phyloP scores from a whole-genome alignment of 2,888 invertebrate species.

The Hypsopygia costalis region DNA sequence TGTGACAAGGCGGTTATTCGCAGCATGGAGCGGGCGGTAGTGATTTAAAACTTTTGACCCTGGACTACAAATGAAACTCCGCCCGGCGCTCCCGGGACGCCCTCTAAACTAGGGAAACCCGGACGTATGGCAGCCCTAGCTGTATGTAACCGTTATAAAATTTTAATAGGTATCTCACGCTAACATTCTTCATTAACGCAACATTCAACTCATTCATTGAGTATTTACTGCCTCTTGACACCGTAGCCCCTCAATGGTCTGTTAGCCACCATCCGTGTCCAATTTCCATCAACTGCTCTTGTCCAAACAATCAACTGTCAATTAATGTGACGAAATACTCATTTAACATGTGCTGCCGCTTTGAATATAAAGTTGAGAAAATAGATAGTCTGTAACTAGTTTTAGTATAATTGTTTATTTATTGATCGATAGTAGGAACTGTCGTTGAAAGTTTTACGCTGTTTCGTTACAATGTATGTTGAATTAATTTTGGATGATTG shows the following conservation, averaged over 20 bases:
- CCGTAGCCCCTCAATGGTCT: slow-evolving; percentile 15
- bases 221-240: slow-evolving; percentile 7
- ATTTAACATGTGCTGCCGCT: slow-evolving; percentile 2
- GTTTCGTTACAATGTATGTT: too few relatives aligned
- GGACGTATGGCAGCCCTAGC: too few relatives aligned
- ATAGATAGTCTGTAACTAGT: not conserved
- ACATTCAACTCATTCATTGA: too few relatives aligned
- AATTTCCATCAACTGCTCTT: slow-evolving; percentile 26
- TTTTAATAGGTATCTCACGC: not conserved
- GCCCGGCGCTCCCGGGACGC: too few relatives aligned
- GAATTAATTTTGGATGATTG: too few relatives aligned
- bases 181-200: not conserved
- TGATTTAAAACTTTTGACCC: too few relatives aligned
- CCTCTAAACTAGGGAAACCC: too few relatives aligned
- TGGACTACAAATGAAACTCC: too few relatives aligned
- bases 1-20: too few relatives aligned
- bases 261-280: slow-evolving; percentile 5
- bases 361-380: not conserved
- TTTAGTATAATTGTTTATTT: not conserved
- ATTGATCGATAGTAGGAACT: not conserved
- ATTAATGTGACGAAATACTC: slow-evolving; percentile 23
- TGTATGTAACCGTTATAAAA: too few relatives aligned
- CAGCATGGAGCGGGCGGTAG: too few relatives aligned
- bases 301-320: slow-evolving; percentile 19
- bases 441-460: not conserved